Evolutionary conservation across 2,888 invertebrate species (phyloP).

Genomic region (Ferrisia virgata): DNA sequence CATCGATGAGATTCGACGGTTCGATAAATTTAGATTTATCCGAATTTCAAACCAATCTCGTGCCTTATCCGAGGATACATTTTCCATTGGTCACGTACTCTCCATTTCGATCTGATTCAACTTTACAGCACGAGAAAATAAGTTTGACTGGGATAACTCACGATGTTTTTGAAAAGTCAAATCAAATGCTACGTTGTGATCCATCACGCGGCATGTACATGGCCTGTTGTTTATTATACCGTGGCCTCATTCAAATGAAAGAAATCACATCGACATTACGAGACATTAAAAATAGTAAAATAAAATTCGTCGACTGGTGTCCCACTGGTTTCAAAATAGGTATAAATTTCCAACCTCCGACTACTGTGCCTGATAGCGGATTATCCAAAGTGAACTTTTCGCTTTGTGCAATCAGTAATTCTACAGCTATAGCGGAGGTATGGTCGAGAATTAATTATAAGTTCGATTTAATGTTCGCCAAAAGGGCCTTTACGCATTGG

Average conservation of each 20-base stretch:
- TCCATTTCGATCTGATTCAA: neutral
- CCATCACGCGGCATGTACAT: slow-evolving; percentile 23
- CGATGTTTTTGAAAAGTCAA: neutral
- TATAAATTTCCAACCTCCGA: slow-evolving; percentile 6
- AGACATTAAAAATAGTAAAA: neutral
- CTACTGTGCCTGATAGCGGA: neutral
- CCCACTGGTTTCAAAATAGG: slow-evolving; percentile 35
- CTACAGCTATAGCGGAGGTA: slow-evolving; percentile 21
- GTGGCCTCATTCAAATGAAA: slow-evolving; percentile 26
- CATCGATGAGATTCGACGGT: slow-evolving; percentile 24
- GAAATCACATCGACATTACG: neutral
- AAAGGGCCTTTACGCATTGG: slow-evolving; percentile 31
- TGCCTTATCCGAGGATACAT: neutral
- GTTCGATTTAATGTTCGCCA: slow-evolving; percentile 37
- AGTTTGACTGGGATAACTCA: neutral
- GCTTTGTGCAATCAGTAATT: slow-evolving; percentile 7
- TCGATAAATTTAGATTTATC: neutral
- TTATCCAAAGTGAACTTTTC: neutral
- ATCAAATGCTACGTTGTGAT: slow-evolving; percentile 32
- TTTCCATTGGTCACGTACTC: neutral
- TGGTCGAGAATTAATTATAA: slow-evolving; percentile 34
- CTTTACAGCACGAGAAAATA: neutral
- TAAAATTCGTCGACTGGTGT: slow-evolving; percentile 29
- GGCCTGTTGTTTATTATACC: slow-evolving; percentile 5
- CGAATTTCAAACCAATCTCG: neutral